Evolutionary conservation across 2,888 invertebrate genomes (phyloP), one percentile per base, ranked within the genome.

Genomic region (Eupelmus urozonus): DNA sequence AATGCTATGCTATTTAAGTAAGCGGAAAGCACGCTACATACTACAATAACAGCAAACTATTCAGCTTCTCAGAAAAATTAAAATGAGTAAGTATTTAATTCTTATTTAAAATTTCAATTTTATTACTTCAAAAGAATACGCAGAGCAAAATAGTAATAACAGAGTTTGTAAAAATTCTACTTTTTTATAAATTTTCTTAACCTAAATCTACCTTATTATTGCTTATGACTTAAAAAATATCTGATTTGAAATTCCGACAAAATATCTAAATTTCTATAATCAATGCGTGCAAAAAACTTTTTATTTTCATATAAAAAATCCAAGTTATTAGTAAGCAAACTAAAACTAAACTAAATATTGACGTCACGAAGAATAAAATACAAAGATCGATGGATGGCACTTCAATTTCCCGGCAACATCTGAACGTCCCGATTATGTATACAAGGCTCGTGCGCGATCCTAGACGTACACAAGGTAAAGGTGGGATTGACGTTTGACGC

Each of bases 401-500:
- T 57, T 57, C 25, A 25, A 57, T 57, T 20, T 23, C 59, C 27
- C n/a, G 34, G n/a, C 16, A 55, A 13, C 27, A 13, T 34, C 0
- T 20, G 9, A 55, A 55, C 20, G 55, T 55, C 49, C 18, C 23
- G 55, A 55, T 55, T 55, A 55, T 23, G 55, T 55, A 55, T 55
- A 55, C 55, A 55, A 55, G 23, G 20, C 13, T 55, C 55, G 20
- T 23, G 55, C n/a, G 7, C 27, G 18, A 40, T n/a, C 5, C 2
- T 13, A 9, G 20, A 20, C 20, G 40, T 29, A 40, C 25, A n/a
- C 42, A 77, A 34, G 9, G 9, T 5, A 34, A 34, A 34, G 34
- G 34, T 34, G 9, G 81, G 83, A 83, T 85, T 84, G 84, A 87
- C 86, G 86, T 87, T 88, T 87, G 85, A 86, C 87, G 86, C 85